phyloP scores from a whole-genome alignment of 1,140 invertebrate species.

The Lordiphosa stackelbergi region DNA sequence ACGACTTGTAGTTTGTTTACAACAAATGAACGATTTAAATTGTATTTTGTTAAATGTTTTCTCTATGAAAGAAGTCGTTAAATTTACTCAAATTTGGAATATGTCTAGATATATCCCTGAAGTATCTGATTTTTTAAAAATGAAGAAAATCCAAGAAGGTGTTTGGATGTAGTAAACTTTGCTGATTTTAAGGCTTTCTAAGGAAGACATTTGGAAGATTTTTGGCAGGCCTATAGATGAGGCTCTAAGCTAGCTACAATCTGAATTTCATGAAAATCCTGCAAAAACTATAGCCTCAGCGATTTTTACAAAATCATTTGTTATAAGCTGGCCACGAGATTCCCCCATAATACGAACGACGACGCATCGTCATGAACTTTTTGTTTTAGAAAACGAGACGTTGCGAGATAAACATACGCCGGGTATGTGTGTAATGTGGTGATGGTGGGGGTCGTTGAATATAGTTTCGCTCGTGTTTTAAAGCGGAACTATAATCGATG shows the following conservation, averaged over 20 bases:
- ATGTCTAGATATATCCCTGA: background rate
- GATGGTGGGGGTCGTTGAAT: background rate
- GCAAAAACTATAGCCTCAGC: constrained; percentile 9
- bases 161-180: constrained; percentile 12
- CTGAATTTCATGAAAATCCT: constrained; percentile 35
- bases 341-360: background rate
- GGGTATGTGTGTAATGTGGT: constrained; percentile 8
- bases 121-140: constrained; percentile 66
- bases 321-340: constrained; percentile 29
- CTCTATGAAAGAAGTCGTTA: constrained; percentile 2
- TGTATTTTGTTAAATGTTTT: constrained; percentile 69
- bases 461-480: background rate
- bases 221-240: constrained; percentile 17
- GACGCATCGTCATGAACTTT: too few species aligned
- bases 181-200: constrained; percentile 24
- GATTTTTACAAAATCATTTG: constrained; percentile 63
- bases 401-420: constrained; percentile 21
- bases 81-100: constrained; percentile 19
- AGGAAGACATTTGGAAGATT: background rate
- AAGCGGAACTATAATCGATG: background rate
- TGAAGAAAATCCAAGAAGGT: constrained; percentile 53
- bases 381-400: constrained; percentile 7
- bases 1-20: constrained; percentile 58
- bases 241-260: background rate
- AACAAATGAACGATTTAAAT: constrained; percentile 61